These are phyloP conservation scores for Rallus crepitans DNA, from an alignment of 2,797 vertebrate genomes.

Conservation along the genomic window DNA sequence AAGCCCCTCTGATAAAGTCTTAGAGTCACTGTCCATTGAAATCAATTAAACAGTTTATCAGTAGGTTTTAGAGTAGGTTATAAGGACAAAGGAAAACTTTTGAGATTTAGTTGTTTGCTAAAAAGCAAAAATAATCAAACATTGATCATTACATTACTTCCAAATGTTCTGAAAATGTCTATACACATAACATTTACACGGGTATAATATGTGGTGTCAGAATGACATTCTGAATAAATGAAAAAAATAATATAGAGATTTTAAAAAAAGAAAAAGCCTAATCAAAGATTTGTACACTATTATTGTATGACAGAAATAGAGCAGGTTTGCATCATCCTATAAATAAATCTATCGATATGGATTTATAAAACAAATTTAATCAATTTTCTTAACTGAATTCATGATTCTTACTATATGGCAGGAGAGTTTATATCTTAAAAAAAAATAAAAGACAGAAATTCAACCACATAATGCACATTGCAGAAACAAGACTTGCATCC, in stretches of 20 bases:
- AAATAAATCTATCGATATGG: background rate
- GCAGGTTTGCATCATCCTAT: background rate
- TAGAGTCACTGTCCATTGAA: background rate
- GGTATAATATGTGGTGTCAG: background rate
- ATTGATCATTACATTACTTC: background rate
- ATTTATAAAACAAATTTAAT: conserved; percentile 27
- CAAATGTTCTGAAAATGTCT: background rate
- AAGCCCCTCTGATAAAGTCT: background rate
- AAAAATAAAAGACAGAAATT: background rate
- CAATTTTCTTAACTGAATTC: conserved; percentile 13
- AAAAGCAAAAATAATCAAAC: conserved; percentile 8
- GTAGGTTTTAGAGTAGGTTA: background rate
- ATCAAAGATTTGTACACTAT: background rate
- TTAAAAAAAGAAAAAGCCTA: background rate
- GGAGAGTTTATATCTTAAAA: background rate
- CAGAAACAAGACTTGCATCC: background rate
- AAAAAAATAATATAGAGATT: background rate
- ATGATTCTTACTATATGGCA: background rate
- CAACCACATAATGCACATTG: background rate
- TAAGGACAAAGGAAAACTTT: background rate
- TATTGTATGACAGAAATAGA: background rate
- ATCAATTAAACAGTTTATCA: background rate
- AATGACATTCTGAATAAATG: background rate
- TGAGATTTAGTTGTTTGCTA: background rate
- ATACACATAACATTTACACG: background rate